A percentile compares a stretch with the other conserved stretches of the same genome.
Conservation (phyloP, 2,797 vertebrate species). For the Chaenodraco wilsoni region DNA sequence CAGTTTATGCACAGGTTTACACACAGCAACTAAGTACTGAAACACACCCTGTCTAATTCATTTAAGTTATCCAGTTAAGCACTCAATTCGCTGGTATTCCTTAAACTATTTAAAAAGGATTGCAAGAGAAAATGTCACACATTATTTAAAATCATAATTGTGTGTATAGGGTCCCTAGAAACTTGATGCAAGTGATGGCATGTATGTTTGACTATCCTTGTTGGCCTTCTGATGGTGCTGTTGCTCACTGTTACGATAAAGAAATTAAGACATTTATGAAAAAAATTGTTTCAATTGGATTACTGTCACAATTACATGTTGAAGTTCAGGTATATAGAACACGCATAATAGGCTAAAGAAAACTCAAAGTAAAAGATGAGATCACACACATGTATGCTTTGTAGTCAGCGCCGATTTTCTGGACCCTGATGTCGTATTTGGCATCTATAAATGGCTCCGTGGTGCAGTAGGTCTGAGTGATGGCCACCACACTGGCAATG, state of each 20-base stretch:
- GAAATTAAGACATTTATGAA: not conserved
- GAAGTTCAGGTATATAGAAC: not conserved
- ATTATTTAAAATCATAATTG: not conserved
- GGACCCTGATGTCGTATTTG: conserved; percentile 98
- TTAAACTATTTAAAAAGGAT: not conserved
- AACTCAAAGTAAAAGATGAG: not conserved
- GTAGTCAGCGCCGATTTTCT: conserved; percentile 97
- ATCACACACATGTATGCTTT: conserved; percentile 95
- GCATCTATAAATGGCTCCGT: conserved; percentile 96
- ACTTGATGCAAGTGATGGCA: not conserved
- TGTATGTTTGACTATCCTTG: too few species aligned
- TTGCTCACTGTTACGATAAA: not conserved
- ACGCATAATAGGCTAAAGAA: not conserved
- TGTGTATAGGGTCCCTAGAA: too few species aligned
- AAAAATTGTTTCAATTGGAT: not conserved
- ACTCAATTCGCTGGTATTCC: not conserved
- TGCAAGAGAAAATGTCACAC: not conserved
- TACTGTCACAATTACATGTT: not conserved
- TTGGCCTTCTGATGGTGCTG: not conserved
- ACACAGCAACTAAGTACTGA: not conserved
- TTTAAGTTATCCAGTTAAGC: not conserved
- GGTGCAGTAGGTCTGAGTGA: conserved; percentile 98
- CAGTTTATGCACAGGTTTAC: not conserved
- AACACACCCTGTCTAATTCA: not conserved
- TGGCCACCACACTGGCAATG: conserved; percentile 98